Evolutionary conservation across 2,113 vertebrate species (phyloP).

Genomic region (Triplophysa rosa): DNA sequence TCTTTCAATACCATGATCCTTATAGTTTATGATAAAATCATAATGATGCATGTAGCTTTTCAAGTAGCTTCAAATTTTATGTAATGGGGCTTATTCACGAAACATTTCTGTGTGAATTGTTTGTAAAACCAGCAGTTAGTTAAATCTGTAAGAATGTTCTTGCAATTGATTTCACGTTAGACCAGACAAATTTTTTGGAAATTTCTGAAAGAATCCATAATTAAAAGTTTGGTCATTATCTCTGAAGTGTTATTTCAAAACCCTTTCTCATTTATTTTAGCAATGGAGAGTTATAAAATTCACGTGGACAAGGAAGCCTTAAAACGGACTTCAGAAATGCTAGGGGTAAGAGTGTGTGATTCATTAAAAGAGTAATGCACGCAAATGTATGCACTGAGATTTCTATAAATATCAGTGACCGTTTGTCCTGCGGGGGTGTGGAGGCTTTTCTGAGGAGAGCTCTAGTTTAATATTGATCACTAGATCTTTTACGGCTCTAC

Average conservation of each 20-base stretch:
- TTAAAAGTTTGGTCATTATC: background rate
- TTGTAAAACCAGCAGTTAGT: no score
- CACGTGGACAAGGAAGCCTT: constrained; percentile 82
- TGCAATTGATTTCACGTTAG: no score
- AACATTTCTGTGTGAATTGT: background rate
- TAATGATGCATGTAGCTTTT: background rate
- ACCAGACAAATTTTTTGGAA: background rate
- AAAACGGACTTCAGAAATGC: constrained; percentile 81
- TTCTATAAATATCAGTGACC: background rate
- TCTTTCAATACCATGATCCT: background rate
- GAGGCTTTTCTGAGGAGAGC: no score
- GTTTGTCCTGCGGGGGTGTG: background rate
- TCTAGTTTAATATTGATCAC: constrained; percentile 27
- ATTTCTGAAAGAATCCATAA: no score
- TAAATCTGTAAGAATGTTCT: no score
- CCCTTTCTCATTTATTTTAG: constrained; percentile 61
- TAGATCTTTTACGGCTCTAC: background rate
- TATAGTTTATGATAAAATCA: background rate
- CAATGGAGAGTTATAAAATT: constrained; percentile 85
- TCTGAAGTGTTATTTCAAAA: background rate
- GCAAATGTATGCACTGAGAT: background rate
- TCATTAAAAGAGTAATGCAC: background rate
- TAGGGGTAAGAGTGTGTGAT: constrained; percentile 75
- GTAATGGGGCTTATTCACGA: background rate
- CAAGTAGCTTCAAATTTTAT: background rate